Evolutionary conservation across 1,140 invertebrate species (phyloP), one percentile per base, ranked within the genome.

Genomic region (Ceratosolen solmsi): DNA sequence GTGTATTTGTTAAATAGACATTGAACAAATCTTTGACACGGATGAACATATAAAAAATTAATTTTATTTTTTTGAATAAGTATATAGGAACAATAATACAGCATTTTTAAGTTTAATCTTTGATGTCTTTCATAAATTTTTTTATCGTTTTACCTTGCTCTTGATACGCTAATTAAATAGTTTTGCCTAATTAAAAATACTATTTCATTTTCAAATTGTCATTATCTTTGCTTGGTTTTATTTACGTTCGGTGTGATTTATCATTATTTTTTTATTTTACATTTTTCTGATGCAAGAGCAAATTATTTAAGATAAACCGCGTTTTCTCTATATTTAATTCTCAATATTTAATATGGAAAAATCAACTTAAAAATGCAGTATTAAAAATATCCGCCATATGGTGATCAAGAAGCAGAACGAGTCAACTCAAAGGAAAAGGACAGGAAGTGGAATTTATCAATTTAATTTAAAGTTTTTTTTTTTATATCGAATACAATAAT

Each of bases 341-440:
- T n/a, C n/a, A n/a, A n/a, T n/a, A n/a, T n/a, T n/a, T n/a, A n/a
- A n/a, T n/a, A 30, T 63, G 33, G 11, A n/a, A 63, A 75, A 72
- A 56, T 63, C 38, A 46, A 22, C 36, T 46, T 30, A 33, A 46
- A 63, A 72, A 79, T 73, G 78, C 70, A 15, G 78, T 25, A 33
- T 4, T 72, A 60, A 46, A 54, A 22, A 38, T 20, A 0, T 20
- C 38, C 60, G 54, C 7, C 25, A 49, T 46, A 68, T n/a, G 20
- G 22, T 46, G 25, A 60, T 60, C 78, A 70, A 51, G 36, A 79
- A 56, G 70, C 54, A 72, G 63, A 9, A 38, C 63, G 33, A 38
- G 54, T 58, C 25, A 38, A 79, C 0, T 49, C 74, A 33, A 63
- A 36, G 78, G 41, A 60, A 79, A 79, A 79, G 0, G 22, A 68